Evolutionary conservation across 2,113 vertebrate species (phyloP).

Genomic region (Muscicapa adusta): DNA sequence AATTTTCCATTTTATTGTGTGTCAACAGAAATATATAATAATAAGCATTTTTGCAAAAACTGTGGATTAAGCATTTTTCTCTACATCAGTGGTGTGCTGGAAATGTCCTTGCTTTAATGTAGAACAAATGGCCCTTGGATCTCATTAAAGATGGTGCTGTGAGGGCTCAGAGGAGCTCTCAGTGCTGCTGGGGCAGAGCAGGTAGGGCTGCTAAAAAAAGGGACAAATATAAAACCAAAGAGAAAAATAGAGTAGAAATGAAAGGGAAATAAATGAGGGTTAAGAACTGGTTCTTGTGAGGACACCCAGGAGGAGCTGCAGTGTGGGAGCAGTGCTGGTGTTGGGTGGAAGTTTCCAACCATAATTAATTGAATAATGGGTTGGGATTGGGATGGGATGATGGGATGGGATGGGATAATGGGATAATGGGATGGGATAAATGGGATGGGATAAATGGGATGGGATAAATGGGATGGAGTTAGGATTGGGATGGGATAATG

Average conservation of each 20-base stretch:
- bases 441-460: background rate
- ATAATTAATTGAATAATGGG: background rate
- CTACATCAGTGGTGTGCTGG: background rate
- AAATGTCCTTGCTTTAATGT: constrained; percentile 3
- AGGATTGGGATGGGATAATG: background rate
- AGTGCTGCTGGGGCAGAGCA: background rate
- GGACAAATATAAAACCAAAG: background rate
- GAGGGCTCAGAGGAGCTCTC: background rate
- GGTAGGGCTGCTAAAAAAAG: background rate
- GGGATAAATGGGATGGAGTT: too few relatives aligned
- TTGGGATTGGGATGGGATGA: too few relatives aligned
- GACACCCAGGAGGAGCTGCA: background rate
- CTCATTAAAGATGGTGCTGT: background rate
- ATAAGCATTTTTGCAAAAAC: constrained; percentile 45
- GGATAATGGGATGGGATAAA: background rate
- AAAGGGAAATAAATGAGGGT: background rate
- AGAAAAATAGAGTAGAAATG: background rate
- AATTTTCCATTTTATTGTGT: constrained; percentile 37
- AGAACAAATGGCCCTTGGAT: constrained; percentile 24
- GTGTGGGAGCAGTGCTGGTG: background rate
- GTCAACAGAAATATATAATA: constrained; percentile 26
- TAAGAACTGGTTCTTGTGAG: background rate
- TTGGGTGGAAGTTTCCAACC: background rate
- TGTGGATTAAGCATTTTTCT: constrained; percentile 29
- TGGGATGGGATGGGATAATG: too few relatives aligned